Percentiles rank a stretch among this genome's conserved stretches.
phyloP scores from a whole-genome alignment of 2,888 invertebrate genomes.

The Smittia sp. region DNA sequence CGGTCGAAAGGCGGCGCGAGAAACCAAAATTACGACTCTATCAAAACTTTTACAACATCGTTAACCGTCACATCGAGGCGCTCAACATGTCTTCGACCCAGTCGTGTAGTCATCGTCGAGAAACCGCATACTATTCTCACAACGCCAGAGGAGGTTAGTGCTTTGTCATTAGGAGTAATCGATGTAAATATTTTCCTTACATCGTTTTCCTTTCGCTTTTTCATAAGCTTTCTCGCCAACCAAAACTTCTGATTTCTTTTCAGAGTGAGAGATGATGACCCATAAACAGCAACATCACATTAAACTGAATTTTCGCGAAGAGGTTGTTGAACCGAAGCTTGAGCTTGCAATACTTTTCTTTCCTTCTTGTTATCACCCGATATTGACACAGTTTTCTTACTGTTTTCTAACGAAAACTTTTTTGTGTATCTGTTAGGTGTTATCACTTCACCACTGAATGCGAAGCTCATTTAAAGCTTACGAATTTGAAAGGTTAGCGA shows the following conservation, averaged over 20 bases:
- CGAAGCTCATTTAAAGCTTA: too few species aligned
- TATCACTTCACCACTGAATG: too few species aligned
- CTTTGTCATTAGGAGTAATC: not conserved
- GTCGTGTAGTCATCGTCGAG: slow-evolving; percentile 51
- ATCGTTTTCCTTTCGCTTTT: not conserved
- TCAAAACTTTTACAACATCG: slow-evolving; percentile 53
- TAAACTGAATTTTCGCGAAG: not conserved
- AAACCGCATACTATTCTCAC: slow-evolving; percentile 46
- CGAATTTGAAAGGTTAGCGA: too few species aligned
- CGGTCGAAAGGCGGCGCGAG: not conserved
- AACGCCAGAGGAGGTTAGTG: not conserved
- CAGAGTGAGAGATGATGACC: slow-evolving; percentile 31
- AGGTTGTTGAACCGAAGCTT: not conserved
- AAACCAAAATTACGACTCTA: slow-evolving; percentile 53
- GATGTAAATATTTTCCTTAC: not conserved
- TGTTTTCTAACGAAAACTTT: not conserved
- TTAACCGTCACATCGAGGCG: slow-evolving; percentile 50
- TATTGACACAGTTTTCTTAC: slow-evolving; percentile 11
- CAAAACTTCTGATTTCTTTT: slow-evolving; percentile 9
- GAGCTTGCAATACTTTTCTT: not conserved
- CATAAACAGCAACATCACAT: slow-evolving; percentile 6
- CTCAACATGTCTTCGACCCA: slow-evolving; percentile 49
- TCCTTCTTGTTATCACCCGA: not conserved
- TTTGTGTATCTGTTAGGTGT: too few species aligned
- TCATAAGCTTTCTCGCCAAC: not conserved